Base-by-base conservation (phyloP, 37 sponge, comb jelly and placozoan species). In the Oscarella lobularis region DNA sequence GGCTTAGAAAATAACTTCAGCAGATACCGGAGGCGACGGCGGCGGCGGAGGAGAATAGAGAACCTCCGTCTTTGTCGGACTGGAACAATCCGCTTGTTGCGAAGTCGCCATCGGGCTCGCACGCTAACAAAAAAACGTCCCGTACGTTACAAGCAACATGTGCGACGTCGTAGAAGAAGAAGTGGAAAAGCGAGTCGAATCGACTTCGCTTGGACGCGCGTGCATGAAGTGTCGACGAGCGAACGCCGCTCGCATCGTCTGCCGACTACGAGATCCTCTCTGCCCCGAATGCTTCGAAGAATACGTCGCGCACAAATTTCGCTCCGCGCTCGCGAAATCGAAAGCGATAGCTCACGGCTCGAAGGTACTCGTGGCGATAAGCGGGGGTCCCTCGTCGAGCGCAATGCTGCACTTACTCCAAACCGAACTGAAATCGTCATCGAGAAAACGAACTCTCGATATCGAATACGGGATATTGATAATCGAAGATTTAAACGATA, bases 271-370 rank as follows among this genome's bases (percentile, higher is more conserved):
- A 40, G 77, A 76, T 68, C 71, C 77, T 3, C 40, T 76, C 37
- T 76, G 77, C 6, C 40, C 2, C n/a, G 55, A 2, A 2, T 76
- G 77, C 32, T 76, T 76, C 32, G 77, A 76, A 3, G 77, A 40
- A 32, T 76, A 76, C 32, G 40, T 71, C 60, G 77, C 60, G 9
- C 77, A 76, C 31, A 67, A 67, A 3, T 76, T 76, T 68, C 40
- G 77, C 3, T 55, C 77, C n/a, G 3, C 55, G 2, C 60, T 76
- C 35, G 77, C 66, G 31, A 76, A 76, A 40, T 38, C 77, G 31
- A 40, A 66, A 27, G 31, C 54, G 31, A 41, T 76, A 66, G 31
- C 36, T 2, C 36, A 76, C 77, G 77, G 54, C 40, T 55, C 14
- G 2, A 30, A 48, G 37, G 77, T 76, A 20, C 32, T 76, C 5